phyloP scores from a whole-genome alignment of 2,888 invertebrate genomes.

The Drosophila greeni region DNA sequence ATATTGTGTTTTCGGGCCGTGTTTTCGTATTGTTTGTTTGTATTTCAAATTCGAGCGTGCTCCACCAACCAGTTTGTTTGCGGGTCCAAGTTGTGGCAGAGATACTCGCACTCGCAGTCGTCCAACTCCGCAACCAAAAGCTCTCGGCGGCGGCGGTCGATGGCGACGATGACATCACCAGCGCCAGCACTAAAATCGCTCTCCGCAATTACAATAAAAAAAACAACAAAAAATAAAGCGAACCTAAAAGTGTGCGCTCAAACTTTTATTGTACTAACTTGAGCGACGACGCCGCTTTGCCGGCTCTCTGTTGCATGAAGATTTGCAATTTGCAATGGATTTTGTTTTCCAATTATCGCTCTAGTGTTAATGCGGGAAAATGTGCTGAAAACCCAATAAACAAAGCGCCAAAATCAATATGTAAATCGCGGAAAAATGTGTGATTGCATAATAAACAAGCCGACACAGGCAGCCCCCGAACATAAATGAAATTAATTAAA shows the following conservation, averaged over 20 bases:
- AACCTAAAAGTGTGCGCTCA: conserved; percentile 47
- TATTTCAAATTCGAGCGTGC: conserved; percentile 46
- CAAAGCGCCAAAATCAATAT: conserved; percentile 67
- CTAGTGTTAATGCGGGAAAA: conserved; percentile 41
- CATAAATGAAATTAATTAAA: conserved; percentile 60
- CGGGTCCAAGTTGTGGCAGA: conserved; percentile 23
- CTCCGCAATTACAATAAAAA: conserved; percentile 68
- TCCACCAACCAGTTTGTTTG: conserved; percentile 63
- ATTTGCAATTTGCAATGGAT: conserved; percentile 40
- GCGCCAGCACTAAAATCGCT: conserved; percentile 56
- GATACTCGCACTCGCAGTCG: conserved; percentile 22
- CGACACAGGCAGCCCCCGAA: conserved; percentile 38
- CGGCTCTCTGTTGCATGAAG: conserved; percentile 42
- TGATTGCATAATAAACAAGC: conserved; percentile 68
- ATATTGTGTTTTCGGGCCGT: conserved; percentile 13
- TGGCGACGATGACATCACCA: conserved; percentile 62
- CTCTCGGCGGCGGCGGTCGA: conserved; percentile 39
- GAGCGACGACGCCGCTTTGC: conserved; percentile 17
- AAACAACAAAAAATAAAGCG: conserved; percentile 63
- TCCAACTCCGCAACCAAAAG: conserved; percentile 51
- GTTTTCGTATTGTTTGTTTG: conserved; percentile 35
- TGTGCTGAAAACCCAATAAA: conserved; percentile 57
- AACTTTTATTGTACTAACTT: conserved; percentile 50
- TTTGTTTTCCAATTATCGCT: conserved; percentile 52
- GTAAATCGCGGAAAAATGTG: conserved; percentile 54